Percentiles rank a stretch among this genome's conserved stretches.
phyloP scores from a whole-genome alignment of 1,140 invertebrate genomes.

The Drosophila kurseongensis region DNA sequence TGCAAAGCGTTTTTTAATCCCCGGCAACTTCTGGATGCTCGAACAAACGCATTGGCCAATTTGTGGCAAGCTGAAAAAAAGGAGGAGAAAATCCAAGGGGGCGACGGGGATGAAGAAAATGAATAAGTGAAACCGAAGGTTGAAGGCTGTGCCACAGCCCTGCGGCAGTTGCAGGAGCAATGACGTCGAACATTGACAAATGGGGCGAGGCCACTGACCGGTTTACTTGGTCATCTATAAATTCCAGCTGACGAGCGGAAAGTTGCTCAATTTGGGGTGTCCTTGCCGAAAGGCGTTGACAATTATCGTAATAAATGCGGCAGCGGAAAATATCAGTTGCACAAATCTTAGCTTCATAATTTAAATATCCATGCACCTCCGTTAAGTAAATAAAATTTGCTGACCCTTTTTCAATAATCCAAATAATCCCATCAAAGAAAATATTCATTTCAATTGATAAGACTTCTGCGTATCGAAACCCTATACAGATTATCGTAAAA shows the following conservation, averaged over 20 bases:
- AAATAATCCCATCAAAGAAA: neutral
- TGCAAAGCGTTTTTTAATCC: constrained; percentile 80
- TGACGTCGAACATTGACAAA: constrained; percentile 40
- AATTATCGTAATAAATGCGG: constrained; percentile 50
- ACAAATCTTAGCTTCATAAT: neutral
- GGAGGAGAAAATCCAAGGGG: constrained; percentile 20
- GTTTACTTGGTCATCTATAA: constrained; percentile 52
- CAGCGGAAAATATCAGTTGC: constrained; percentile 3
- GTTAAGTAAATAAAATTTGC: neutral
- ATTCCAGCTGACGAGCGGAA: constrained; percentile 37
- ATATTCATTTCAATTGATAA: neutral
- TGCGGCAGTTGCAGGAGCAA: constrained; percentile 20
- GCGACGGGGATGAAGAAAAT: constrained; percentile 19
- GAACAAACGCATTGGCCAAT: constrained; percentile 59
- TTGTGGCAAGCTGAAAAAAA: constrained; percentile 38
- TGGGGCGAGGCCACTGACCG: constrained; percentile 57
- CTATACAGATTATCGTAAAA: too few relatives aligned
- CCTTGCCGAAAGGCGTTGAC: constrained; percentile 39
- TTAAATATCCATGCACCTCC: neutral
- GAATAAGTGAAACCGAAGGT: constrained; percentile 50
- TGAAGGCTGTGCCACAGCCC: constrained; percentile 28
- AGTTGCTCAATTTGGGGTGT: constrained; percentile 36
- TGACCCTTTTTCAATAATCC: neutral
- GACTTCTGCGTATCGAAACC: neutral
- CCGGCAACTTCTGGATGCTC: constrained; percentile 27